Percentiles rank a stretch among this genome's conserved stretches.
phyloP scores from a whole-genome alignment of 2,888 invertebrate genomes.

The Limnephilus rhombicus region DNA sequence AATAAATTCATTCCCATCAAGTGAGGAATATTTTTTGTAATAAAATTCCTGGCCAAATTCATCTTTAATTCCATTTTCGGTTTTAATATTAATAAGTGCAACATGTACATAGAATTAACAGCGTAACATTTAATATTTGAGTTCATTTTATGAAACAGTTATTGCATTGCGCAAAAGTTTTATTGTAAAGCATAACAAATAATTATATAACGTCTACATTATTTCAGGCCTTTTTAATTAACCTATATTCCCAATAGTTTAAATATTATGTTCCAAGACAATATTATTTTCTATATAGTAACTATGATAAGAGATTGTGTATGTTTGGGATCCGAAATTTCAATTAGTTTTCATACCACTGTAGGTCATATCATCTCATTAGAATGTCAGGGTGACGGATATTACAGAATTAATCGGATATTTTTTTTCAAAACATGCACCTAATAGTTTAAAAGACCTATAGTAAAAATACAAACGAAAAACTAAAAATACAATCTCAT shows the following conservation, averaged over 20 bases:
- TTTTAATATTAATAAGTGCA: slow-evolving; percentile 8
- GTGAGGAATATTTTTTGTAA: not conserved
- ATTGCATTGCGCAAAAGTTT: slow-evolving; percentile 40
- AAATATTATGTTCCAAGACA: not conserved
- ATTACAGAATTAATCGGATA: not conserved
- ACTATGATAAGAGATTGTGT: not conserved
- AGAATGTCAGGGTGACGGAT: not conserved
- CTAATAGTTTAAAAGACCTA: too few relatives aligned
- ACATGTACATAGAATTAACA: slow-evolving; percentile 15
- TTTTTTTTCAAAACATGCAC: too few relatives aligned
- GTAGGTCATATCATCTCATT: not conserved
- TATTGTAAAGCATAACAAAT: slow-evolving; percentile 38
- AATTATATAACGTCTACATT: slow-evolving; percentile 26
- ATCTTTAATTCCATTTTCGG: not conserved
- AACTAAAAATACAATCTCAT: too few relatives aligned
- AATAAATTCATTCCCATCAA: not conserved
- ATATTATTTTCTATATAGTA: not conserved
- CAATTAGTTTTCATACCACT: not conserved
- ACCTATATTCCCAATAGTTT: slow-evolving; percentile 14
- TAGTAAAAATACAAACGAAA: too few relatives aligned
- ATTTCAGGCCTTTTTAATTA: slow-evolving; percentile 5
- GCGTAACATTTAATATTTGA: not conserved
- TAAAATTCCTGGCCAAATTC: not conserved
- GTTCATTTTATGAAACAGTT: slow-evolving; percentile 33
- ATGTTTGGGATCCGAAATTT: not conserved